Evolutionary conservation across 2,797 vertebrate genomes (phyloP), one percentile per base, ranked within the genome.

Genomic region (Typhlichthys subterraneus): DNA sequence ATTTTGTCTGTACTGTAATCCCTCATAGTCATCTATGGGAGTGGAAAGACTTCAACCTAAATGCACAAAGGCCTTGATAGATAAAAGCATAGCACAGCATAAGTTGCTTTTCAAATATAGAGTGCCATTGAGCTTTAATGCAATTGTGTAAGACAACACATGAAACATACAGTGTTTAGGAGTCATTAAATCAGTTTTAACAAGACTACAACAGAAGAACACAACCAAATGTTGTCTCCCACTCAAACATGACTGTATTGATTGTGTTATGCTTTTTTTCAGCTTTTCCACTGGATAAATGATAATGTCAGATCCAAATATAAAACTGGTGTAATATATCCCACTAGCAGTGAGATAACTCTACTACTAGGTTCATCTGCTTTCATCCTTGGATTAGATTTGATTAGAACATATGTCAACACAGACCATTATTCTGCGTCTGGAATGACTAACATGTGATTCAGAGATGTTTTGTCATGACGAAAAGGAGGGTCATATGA

Each of bases 1-100:
- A 88, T 90, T 88, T 88, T 82, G 85, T 85, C 86, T 88, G 59
- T 69, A 79, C 60, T 65, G 64, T 89, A 90, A 90, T 86, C 84
- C 80, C n/a, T 12, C 5, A 72, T 29, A 29, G 4, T 59, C 82
- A 75, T 75, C 74, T 61, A 75, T 72, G 82, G 78, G 80, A 82
- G 83, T 75, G 81, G 86, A 88, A 83, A 83, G 79, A 61, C 31
- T 71, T 54, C 70, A 85, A 78, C 59, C 65, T 68, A 87, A 72
- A 90, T 91, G 83, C 79, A 74, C 71, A 75, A 49, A 75, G 76
- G 71, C 74, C 80, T 59, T 53, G 53, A 61, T 60, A 87, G 76
- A 78, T 80, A 82, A 80, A 88, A 90, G 83, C 87, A 87, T 69
- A 74, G 59, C 66, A 65, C 31, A 64, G 72, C 60, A 68, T 69